A percentile compares a stretch with the other conserved stretches of the same genome.
phyloP scores from a whole-genome alignment of 2,797 vertebrate species.

The Austrolebias charrua region DNA sequence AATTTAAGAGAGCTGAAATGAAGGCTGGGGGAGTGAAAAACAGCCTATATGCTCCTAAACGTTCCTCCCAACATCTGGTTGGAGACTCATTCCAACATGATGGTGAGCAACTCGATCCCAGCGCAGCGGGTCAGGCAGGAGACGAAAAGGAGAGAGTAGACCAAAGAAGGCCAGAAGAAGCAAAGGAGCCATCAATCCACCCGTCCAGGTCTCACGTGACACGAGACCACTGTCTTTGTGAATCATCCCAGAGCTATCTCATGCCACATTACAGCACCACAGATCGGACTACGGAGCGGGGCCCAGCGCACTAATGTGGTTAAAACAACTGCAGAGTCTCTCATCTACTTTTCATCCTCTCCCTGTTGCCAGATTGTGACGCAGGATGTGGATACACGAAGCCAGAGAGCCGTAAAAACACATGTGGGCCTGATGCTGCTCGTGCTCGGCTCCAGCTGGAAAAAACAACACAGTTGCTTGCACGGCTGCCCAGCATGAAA shows the following conservation, averaged over 20 bases:
- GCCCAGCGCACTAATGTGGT: slow-evolving; percentile 39
- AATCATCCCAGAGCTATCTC: slow-evolving; percentile 55
- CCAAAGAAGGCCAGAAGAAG: slow-evolving; percentile 11
- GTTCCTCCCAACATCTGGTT: slow-evolving; percentile 77
- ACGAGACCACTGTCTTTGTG: slow-evolving; percentile 67
- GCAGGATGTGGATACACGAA: slow-evolving; percentile 63
- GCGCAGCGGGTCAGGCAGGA: slow-evolving; percentile 67
- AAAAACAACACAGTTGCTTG: slow-evolving; percentile 39
- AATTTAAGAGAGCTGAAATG: slow-evolving; percentile 41
- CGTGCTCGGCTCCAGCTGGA: slow-evolving; percentile 61
- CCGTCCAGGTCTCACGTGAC: slow-evolving; percentile 41
- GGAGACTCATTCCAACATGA: slow-evolving; percentile 64
- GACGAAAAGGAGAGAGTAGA: slow-evolving; percentile 13
- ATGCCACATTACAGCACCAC: slow-evolving; percentile 52
- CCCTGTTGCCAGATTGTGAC: slow-evolving; percentile 52
- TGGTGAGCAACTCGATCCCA: slow-evolving; percentile 72
- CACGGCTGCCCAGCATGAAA: slow-evolving; percentile 60
- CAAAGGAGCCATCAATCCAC: slow-evolving; percentile 45
- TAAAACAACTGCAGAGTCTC: slow-evolving; percentile 42
- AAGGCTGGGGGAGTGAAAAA: slow-evolving; percentile 32
- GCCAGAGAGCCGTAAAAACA: slow-evolving; percentile 65
- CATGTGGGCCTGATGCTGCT: slow-evolving; percentile 57
- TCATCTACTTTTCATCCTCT: slow-evolving; percentile 38
- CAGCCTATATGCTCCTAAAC: slow-evolving; percentile 44
- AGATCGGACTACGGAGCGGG: slow-evolving; percentile 35